Conservation (phyloP, 1,140 invertebrate species). For the Acromyrmex heyeri region DNA sequence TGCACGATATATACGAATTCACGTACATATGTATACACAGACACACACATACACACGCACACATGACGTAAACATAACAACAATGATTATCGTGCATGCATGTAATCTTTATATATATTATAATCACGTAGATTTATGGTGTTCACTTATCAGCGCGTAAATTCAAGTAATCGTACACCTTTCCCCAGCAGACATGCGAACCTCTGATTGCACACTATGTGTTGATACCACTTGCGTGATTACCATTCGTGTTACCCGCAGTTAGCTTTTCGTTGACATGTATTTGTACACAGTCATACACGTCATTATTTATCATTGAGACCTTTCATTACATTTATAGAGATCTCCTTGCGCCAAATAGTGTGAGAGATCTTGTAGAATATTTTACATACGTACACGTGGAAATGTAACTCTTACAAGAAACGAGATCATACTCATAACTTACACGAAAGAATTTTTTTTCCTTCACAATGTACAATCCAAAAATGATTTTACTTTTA, state of each 20-base stretch:
- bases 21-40: slow-evolving; percentile 47
- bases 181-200: neutral
- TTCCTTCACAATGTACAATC: neutral
- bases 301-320: slow-evolving; percentile 11
- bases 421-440: neutral
- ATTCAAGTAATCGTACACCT: slow-evolving; percentile 44
- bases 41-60: neutral
- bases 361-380: neutral
- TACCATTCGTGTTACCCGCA: slow-evolving; percentile 50
- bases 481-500: neutral
- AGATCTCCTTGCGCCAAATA: neutral
- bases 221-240: slow-evolving; percentile 44
- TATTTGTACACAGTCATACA: slow-evolving; percentile 38
- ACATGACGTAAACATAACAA: neutral
- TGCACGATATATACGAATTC: slow-evolving; percentile 34
- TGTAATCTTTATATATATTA: slow-evolving; percentile 30
- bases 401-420: neutral
- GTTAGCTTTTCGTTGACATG: slow-evolving; percentile 44
- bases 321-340: slow-evolving; percentile 38
- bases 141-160: slow-evolving; percentile 22
- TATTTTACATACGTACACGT: slow-evolving; percentile 22
- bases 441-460: neutral
- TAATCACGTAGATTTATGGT: slow-evolving; percentile 20
- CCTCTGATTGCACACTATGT: slow-evolving; percentile 54
- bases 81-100: slow-evolving; percentile 47